Evolutionary conservation across 2,888 invertebrate genomes (phyloP).

Genomic region (Latheticus oryzae): DNA sequence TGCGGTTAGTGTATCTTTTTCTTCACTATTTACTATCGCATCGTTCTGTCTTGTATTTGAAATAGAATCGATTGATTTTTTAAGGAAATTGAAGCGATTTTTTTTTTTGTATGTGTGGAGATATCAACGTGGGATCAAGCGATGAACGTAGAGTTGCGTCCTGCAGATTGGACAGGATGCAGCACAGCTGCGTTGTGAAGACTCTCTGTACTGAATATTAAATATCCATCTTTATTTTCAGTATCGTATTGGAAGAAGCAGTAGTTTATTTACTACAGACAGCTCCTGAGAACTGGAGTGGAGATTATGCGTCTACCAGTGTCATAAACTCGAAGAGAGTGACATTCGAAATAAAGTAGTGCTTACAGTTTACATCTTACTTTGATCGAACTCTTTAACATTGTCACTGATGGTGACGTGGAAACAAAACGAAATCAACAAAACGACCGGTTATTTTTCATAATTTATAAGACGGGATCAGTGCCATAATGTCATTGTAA

Average conservation of each 20-base stretch:
- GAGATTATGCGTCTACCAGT: conserved; percentile 58
- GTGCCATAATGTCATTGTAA: conserved; percentile 60
- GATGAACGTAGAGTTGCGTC: background rate
- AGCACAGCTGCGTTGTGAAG: conserved; percentile 21
- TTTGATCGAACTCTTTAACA: conserved; percentile 39
- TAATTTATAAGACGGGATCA: conserved; percentile 56
- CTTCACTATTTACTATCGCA: too few species aligned
- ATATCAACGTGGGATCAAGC: conserved; percentile 12
- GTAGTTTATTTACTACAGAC: conserved; percentile 57
- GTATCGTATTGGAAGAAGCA: conserved; percentile 49
- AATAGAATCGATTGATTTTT: too few species aligned
- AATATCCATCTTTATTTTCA: conserved; percentile 59
- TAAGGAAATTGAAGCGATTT: too few species aligned
- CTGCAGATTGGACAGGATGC: conserved; percentile 14
- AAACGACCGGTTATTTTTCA: conserved; percentile 53
- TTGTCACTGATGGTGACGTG: conserved; percentile 35
- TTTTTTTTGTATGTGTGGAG: too few species aligned
- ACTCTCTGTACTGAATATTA: conserved; percentile 56
- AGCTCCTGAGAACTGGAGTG: conserved; percentile 60
- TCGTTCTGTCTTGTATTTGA: too few species aligned
- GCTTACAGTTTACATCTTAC: conserved; percentile 58
- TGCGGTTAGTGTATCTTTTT: conserved; percentile 47
- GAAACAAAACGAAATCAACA: conserved; percentile 6
- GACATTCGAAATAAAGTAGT: conserved; percentile 61
- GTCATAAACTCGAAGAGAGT: conserved; percentile 60